A percentile compares a stretch with the other conserved stretches of the same genome.
These are phyloP conservation scores for Proteles cristata DNA, from an alignment of 2,113 vertebrate genomes.

Conservation along the genomic window DNA sequence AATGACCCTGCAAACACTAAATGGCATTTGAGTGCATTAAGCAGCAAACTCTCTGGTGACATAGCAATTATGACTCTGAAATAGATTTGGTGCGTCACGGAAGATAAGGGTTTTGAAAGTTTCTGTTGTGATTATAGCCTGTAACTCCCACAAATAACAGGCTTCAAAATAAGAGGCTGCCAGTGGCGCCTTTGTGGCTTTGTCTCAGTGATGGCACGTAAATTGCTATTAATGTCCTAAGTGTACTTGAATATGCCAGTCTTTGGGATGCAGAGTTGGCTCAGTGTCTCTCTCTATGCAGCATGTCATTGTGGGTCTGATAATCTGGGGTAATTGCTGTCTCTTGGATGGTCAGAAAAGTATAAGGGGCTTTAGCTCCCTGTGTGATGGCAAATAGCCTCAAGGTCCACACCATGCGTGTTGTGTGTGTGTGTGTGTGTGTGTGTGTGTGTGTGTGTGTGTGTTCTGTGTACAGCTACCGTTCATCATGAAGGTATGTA, in stretches of 20 bases:
- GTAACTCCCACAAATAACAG: constrained; percentile 98
- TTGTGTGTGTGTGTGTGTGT: neutral
- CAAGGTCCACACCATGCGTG: neutral
- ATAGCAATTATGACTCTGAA: constrained; percentile 97
- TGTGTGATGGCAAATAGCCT: neutral
- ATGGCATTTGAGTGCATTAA: constrained; percentile 91
- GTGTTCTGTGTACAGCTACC: neutral
- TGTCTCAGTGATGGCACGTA: constrained; percentile 93
- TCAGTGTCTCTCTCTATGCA: constrained; percentile 91
- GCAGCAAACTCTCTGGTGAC: constrained; percentile 90
- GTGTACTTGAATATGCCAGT: constrained; percentile 96
- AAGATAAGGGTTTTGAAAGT: constrained; percentile 93
- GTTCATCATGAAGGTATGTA: neutral
- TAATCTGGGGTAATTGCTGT: constrained; percentile 93
- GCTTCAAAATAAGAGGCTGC: constrained; percentile 98
- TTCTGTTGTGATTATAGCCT: constrained; percentile 97
- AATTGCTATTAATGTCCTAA: constrained; percentile 97
- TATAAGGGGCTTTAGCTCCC: constrained; percentile 60
- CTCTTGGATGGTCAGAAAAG: constrained; percentile 87
- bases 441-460: neutral
- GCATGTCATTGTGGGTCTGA: constrained; percentile 90
- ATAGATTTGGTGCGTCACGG: constrained; percentile 95
- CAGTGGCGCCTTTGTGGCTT: constrained; percentile 91
- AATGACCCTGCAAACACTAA: constrained; percentile 90
- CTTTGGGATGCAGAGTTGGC: constrained; percentile 89